A percentile compares a stretch with the other conserved stretches of the same genome.
Conservation (phyloP, 2,888 invertebrate genomes). For the Hoplodrina ambigua region DNA sequence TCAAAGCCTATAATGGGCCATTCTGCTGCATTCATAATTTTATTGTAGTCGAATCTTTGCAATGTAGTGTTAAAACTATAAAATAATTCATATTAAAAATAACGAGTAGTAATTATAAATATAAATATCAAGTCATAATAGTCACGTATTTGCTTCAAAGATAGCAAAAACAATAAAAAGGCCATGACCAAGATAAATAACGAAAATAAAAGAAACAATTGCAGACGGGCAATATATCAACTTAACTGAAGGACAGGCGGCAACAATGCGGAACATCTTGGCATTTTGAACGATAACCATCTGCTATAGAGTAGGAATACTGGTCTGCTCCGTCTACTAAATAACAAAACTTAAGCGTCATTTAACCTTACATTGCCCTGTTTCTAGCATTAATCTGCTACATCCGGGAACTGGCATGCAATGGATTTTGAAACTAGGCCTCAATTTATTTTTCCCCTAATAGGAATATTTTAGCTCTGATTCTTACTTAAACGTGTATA, state of each 20-base stretch:
- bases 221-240: conserved; percentile 62
- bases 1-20: conserved; percentile 25
- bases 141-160: conserved; percentile 12
- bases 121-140: conserved; percentile 36
- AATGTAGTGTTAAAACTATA: conserved; percentile 2
- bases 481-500: conserved; percentile 4
- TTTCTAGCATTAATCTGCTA: not conserved
- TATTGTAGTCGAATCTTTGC: conserved; percentile 7
- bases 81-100: conserved; percentile 31
- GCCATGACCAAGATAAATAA: conserved; percentile 54
- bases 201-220: conserved; percentile 60
- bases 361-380: conserved; percentile 1
- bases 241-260: conserved; percentile 58
- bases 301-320: conserved; percentile 51
- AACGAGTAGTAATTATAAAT: conserved; percentile 36
- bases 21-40: conserved; percentile 7
- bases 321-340: conserved; percentile 36
- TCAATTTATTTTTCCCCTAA: not conserved
- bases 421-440: conserved; percentile 12
- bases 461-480: not conserved
- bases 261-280: conserved; percentile 67
- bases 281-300: conserved; percentile 59
- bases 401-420: conserved; percentile 15
- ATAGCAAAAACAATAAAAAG: conserved; percentile 60
- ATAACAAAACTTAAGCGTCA: conserved; percentile 27